Evolutionary conservation across 2,113 vertebrate species (phyloP).

Genomic region (Vulpes lagopus): DNA sequence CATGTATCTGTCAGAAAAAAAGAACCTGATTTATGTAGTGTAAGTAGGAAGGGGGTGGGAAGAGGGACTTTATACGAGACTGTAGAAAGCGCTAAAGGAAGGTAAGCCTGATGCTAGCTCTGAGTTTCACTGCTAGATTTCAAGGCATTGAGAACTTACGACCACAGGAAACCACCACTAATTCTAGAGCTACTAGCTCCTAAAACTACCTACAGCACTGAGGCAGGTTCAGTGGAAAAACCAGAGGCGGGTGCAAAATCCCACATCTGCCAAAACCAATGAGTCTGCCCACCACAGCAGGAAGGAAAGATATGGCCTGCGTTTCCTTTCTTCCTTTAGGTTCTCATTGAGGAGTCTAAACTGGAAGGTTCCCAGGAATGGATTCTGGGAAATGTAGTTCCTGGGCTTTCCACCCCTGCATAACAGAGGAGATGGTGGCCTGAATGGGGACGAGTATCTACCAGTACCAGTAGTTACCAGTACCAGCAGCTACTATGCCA

Average conservation of each 20-base stretch:
- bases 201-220: neutral
- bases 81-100: neutral
- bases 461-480: too few relatives aligned
- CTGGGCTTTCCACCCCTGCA: neutral
- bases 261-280: neutral
- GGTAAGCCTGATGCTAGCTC: neutral
- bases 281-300: neutral
- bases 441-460: neutral
- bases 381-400: neutral
- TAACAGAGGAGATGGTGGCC: neutral
- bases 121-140: neutral
- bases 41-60: neutral
- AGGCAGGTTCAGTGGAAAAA: neutral
- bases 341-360: neutral
- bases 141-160: neutral
- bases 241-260: neutral
- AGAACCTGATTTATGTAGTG: neutral
- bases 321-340: neutral
- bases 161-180: neutral
- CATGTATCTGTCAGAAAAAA: neutral
- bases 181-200: neutral
- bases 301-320: neutral
- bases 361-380: neutral
- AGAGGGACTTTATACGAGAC: neutral
- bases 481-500: too few relatives aligned